phyloP scores from a whole-genome alignment of 2,888 invertebrate species.

The Eupeodes luniger region DNA sequence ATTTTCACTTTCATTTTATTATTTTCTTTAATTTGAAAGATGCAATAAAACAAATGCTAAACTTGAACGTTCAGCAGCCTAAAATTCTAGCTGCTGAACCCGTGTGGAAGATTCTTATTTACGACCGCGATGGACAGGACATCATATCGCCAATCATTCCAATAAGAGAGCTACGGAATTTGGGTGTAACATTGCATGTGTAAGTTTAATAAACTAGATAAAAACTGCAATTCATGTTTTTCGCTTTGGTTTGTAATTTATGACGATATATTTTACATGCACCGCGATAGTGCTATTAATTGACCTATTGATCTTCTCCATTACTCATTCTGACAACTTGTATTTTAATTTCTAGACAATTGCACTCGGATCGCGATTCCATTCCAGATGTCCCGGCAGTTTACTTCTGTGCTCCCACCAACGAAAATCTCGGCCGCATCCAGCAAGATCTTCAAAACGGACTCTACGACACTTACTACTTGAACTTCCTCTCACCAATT shows the following conservation, averaged over 20 bases:
- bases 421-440: conserved; percentile 97
- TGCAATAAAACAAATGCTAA: conserved; percentile 97
- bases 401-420: conserved; percentile 98
- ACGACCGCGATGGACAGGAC: conserved; percentile 98
- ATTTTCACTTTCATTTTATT: conserved; percentile 53
- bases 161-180: conserved; percentile 96
- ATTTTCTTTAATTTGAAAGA: conserved; percentile 85
- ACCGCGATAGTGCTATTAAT: neutral
- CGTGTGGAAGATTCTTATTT: conserved; percentile 97
- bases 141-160: conserved; percentile 98
- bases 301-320: too few species aligned
- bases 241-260: neutral
- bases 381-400: conserved; percentile 99
- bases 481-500: conserved; percentile 98
- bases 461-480: conserved; percentile 96
- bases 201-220: conserved; percentile 85
- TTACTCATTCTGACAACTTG: too few species aligned
- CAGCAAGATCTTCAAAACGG: conserved; percentile 95
- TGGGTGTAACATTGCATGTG: conserved; percentile 99
- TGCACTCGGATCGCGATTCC: conserved; percentile 94
- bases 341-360: conserved; percentile 86
- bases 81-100: conserved; percentile 93
- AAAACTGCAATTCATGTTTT: neutral
- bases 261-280: neutral
- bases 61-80: conserved; percentile 92